These are phyloP conservation scores for Ctenomys sociabilis DNA, from an alignment of 2,113 vertebrate genomes.

Conservation along the genomic window DNA sequence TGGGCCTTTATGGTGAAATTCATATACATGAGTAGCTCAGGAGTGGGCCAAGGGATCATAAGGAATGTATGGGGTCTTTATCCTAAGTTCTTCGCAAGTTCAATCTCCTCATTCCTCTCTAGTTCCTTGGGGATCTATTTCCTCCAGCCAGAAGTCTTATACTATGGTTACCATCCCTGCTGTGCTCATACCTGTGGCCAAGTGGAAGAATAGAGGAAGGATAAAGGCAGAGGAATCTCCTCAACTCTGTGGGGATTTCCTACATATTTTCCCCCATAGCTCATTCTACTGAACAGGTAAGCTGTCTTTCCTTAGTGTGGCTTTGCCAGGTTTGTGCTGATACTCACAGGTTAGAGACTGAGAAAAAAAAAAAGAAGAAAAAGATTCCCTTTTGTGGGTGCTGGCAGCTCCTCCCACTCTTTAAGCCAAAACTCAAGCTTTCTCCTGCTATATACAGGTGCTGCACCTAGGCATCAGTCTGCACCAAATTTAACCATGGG, in stretches of 20 bases:
- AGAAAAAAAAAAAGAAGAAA: not conserved
- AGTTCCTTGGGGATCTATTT: not conserved
- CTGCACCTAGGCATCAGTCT: not conserved
- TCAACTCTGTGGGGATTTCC: too few relatives aligned
- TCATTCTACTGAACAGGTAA: not conserved
- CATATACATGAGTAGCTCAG: not conserved
- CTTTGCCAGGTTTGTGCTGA: not conserved
- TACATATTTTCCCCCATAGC: not conserved
- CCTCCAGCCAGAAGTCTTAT: not conserved
- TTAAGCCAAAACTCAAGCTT: not conserved
- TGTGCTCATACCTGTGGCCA: not conserved
- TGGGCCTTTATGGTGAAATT: not conserved
- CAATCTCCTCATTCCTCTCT: not conserved
- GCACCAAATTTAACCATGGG: not conserved
- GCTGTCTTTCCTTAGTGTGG: not conserved
- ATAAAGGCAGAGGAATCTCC: not conserved
- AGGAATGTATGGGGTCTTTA: not conserved
- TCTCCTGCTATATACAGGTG: not conserved
- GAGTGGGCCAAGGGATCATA: not conserved
- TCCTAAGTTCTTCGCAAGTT: not conserved
- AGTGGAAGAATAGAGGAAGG: not conserved
- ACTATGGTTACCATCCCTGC: not conserved
- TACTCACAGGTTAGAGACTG: not conserved
- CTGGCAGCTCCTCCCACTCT: too few relatives aligned
- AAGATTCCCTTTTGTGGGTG: not conserved